A percentile compares a stretch with the other conserved stretches of the same genome.
These are phyloP conservation scores for Lophochroa leadbeateri DNA, from an alignment of 2,113 vertebrate species.

Conservation along the genomic window DNA sequence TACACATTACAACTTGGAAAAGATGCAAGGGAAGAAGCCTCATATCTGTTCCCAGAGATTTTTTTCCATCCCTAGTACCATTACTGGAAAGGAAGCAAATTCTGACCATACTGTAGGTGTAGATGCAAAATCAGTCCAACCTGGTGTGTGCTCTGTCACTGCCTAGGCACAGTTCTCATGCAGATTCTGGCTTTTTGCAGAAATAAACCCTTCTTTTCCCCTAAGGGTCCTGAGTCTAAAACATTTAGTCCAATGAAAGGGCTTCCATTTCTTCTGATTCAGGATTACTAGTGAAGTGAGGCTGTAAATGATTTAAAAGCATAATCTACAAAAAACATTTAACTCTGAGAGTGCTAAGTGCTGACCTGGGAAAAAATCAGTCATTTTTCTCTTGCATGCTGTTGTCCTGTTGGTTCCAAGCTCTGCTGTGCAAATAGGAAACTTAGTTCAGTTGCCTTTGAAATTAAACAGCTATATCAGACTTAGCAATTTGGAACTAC, in stretches of 20 bases:
- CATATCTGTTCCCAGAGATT: neutral
- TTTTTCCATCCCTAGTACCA: neutral
- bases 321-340: conserved; percentile 14
- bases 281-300: neutral
- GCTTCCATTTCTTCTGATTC: neutral
- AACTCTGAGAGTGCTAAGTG: neutral
- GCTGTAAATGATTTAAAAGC: conserved; percentile 3
- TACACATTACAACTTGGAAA: neutral
- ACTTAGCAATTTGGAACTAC: conserved; percentile 6
- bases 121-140: neutral
- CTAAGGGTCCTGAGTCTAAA: neutral
- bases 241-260: neutral
- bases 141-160: neutral
- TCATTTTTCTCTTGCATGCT: neutral
- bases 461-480: conserved; percentile 67
- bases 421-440: neutral
- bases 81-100: neutral
- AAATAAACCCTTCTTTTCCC: neutral
- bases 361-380: conserved; percentile 11
- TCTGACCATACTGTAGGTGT: neutral
- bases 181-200: neutral
- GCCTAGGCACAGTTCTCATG: neutral
- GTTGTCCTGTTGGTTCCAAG: conserved; percentile 3
- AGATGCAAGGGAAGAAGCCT: neutral
- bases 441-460: conserved; percentile 16